Evolutionary conservation across 2,797 vertebrate species (phyloP).

Genomic region (Benthosema pterotum): DNA sequence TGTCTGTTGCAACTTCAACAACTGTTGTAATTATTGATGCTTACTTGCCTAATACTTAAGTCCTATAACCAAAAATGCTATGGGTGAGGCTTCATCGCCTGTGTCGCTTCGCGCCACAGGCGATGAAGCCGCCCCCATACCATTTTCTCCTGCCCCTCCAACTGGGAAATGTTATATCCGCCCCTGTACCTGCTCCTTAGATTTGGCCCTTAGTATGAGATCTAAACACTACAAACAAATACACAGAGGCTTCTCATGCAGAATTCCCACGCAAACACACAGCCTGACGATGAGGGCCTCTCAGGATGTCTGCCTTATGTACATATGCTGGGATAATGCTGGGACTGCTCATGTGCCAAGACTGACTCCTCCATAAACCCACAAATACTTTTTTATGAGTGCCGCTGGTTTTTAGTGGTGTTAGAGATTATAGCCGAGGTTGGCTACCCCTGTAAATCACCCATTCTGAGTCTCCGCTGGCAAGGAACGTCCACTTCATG

Average conservation of each 20-base stretch:
- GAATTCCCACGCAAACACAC: conserved; percentile 16
- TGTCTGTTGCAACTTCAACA: too few relatives aligned
- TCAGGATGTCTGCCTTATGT: conserved; percentile 26
- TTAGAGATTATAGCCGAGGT: conserved; percentile 45
- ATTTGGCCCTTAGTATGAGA: conserved; percentile 9
- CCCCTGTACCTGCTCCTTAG: too few relatives aligned
- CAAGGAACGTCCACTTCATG: conserved; percentile 21
- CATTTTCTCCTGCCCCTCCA: too few relatives aligned
- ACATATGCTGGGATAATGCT: conserved; percentile 37
- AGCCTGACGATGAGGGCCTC: conserved; percentile 38
- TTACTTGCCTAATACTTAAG: too few relatives aligned
- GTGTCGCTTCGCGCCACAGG: too few relatives aligned
- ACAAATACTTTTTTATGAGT: conserved; percentile 42
- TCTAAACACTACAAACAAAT: conserved; percentile 27
- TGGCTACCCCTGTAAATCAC: conserved; percentile 38
- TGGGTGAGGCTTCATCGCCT: too few relatives aligned
- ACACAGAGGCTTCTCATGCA: conserved; percentile 18
- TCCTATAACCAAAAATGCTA: too few relatives aligned
- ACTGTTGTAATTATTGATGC: too few relatives aligned
- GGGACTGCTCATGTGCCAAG: conserved; percentile 47
- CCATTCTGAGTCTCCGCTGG: neutral
- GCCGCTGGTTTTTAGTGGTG: conserved; percentile 29
- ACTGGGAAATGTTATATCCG: too few relatives aligned
- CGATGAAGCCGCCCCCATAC: too few relatives aligned
- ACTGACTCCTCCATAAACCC: conserved; percentile 44